Conservation (phyloP, 2,888 invertebrate genomes). For the Cataglyphis altisquamis region DNA sequence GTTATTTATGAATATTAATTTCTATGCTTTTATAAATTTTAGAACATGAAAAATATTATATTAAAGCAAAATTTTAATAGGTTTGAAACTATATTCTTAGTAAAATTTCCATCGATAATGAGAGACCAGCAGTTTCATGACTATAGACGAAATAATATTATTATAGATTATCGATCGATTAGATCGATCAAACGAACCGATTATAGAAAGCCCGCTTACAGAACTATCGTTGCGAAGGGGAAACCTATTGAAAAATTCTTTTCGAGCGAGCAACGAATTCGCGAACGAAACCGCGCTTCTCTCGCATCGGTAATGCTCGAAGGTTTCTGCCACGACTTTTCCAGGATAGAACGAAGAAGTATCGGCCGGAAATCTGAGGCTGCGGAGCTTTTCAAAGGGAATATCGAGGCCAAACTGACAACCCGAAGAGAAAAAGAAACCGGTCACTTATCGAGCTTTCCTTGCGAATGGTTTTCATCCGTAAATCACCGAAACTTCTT, state of each 20-base stretch:
- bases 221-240: slow-evolving; percentile 16
- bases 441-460: slow-evolving; percentile 69
- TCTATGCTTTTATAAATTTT: background rate
- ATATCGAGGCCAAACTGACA: slow-evolving; percentile 38
- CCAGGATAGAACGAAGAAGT: slow-evolving; percentile 65
- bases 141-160: background rate
- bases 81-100: background rate
- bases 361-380: slow-evolving; percentile 45
- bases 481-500: slow-evolving; percentile 28
- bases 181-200: background rate
- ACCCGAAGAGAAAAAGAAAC: slow-evolving; percentile 61
- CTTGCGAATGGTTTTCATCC: slow-evolving; percentile 59
- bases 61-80: background rate
- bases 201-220: slow-evolving; percentile 13
- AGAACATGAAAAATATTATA: background rate
- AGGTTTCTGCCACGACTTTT: slow-evolving; percentile 62
- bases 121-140: slow-evolving; percentile 26
- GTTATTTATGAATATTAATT: background rate
- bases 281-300: slow-evolving; percentile 43
- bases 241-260: slow-evolving; percentile 46
- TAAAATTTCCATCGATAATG: slow-evolving; percentile 11
- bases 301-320: slow-evolving; percentile 58
- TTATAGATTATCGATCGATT: slow-evolving; percentile 20
- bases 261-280: slow-evolving; percentile 45
- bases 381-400: slow-evolving; percentile 34